Percentiles rank a stretch among this genome's conserved stretches.
phyloP scores from a whole-genome alignment of 2,888 invertebrate species.

The Netelia virgata region DNA sequence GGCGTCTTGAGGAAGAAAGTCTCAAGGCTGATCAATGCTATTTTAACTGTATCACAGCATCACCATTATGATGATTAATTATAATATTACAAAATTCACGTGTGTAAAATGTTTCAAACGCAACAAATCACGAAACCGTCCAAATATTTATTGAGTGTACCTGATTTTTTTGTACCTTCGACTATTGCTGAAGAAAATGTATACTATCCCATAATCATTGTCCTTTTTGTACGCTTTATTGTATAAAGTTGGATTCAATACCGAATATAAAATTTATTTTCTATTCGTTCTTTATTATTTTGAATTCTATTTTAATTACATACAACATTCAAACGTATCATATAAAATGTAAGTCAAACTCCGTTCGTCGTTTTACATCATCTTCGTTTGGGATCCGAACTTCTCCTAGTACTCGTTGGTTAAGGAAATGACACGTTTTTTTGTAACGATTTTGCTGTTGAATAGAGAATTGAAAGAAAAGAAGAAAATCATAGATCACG shows the following conservation, averaged over 20 bases:
- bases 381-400: slow-evolving; percentile 84
- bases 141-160: slow-evolving; percentile 54
- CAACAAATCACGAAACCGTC: slow-evolving; percentile 45
- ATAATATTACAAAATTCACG: slow-evolving; percentile 44
- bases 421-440: slow-evolving; percentile 77
- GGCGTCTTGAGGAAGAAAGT: slow-evolving; percentile 81
- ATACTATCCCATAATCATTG: slow-evolving; percentile 12
- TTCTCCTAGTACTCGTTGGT: slow-evolving; percentile 81
- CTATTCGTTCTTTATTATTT: slow-evolving; percentile 76
- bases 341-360: slow-evolving; percentile 84
- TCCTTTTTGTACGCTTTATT: slow-evolving; percentile 76
- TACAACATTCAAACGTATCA: slow-evolving; percentile 84
- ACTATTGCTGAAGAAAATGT: slow-evolving; percentile 41
- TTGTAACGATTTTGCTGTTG: slow-evolving; percentile 12
- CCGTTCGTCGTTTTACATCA: slow-evolving; percentile 81
- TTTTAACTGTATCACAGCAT: slow-evolving; percentile 78
- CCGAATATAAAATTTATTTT: slow-evolving; percentile 83
- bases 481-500: slow-evolving; percentile 11
- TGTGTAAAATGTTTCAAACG: not conserved
- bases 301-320: slow-evolving; percentile 83
- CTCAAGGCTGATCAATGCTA: slow-evolving; percentile 81
- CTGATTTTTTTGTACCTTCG: slow-evolving; percentile 45
- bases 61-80: slow-evolving; percentile 69
- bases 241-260: slow-evolving; percentile 81
- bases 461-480: slow-evolving; percentile 15